phyloP scores from a whole-genome alignment of 2,113 vertebrate genomes.

The Crotalus horridus region DNA sequence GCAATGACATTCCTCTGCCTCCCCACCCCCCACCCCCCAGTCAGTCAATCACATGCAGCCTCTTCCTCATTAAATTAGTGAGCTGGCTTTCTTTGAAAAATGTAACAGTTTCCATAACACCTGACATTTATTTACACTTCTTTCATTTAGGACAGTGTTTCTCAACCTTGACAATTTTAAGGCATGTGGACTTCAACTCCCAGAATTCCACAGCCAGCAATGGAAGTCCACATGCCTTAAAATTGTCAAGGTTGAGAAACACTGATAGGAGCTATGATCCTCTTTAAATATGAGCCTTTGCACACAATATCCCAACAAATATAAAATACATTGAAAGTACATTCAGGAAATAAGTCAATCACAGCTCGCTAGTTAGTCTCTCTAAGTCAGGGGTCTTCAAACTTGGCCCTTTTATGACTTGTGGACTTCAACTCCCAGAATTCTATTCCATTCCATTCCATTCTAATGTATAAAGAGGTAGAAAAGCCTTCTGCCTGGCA shows the following conservation, averaged over 20 bases:
- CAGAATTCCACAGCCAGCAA: too few species aligned
- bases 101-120: not conserved
- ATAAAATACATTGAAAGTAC: too few species aligned
- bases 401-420: too few species aligned
- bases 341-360: not conserved
- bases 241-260: too few species aligned
- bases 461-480: not conserved
- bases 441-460: too few species aligned
- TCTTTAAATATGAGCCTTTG: not conserved
- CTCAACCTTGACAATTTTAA: too few species aligned
- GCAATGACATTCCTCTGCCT: not conserved
- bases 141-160: not conserved
- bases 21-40: rapidly evolving
- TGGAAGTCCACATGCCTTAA: too few species aligned
- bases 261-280: not conserved
- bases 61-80: not conserved
- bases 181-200: too few species aligned
- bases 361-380: not conserved
- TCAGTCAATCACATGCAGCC: not conserved
- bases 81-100: not conserved
- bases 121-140: not conserved
- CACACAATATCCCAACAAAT: not conserved
- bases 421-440: too few species aligned
- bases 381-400: not conserved
- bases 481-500: not conserved